phyloP scores from a whole-genome alignment of 2,888 invertebrate genomes.

The Xanthorhoe designata region DNA sequence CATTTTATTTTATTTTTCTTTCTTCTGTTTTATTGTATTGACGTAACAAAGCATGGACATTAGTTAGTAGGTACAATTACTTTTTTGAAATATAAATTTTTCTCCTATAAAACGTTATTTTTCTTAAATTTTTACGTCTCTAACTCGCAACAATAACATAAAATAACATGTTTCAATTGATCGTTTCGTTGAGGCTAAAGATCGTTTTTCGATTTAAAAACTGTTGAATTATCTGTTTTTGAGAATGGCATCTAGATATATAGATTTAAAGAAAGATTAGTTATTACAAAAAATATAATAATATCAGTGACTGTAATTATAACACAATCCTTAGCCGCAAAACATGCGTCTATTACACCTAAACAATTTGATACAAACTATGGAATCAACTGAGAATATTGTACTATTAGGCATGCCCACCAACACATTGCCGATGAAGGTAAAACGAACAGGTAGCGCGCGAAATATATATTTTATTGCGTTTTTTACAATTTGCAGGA shows the following conservation, averaged over 20 bases:
- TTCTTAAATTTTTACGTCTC: conserved; percentile 23
- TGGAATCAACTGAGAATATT: conserved; percentile 40
- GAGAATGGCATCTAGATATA: too few species aligned
- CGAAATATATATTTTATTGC: too few species aligned
- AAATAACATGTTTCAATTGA: conserved; percentile 28
- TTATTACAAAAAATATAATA: too few species aligned
- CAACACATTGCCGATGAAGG: not conserved
- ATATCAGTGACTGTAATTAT: not conserved
- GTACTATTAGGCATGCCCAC: conserved; percentile 33
- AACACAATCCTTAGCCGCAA: conserved; percentile 17
- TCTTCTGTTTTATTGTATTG: too few species aligned
- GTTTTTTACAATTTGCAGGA: too few species aligned
- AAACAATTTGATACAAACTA: conserved; percentile 37
- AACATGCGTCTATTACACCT: conserved; percentile 26
- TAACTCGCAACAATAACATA: conserved; percentile 21
- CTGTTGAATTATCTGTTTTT: not conserved
- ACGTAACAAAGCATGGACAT: too few species aligned
- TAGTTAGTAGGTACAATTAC: too few species aligned
- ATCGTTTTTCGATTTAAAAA: not conserved
- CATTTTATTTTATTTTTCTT: too few species aligned
- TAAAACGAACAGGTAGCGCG: too few species aligned
- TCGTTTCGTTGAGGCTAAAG: conserved; percentile 22
- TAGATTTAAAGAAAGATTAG: too few species aligned
- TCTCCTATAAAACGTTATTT: conserved; percentile 22
- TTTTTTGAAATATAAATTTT: conserved; percentile 14